A percentile compares a stretch with the other conserved stretches of the same genome.
These are phyloP conservation scores for Belonocnema kinseyi DNA, from an alignment of 1,140 invertebrate species.

Conservation along the genomic window DNA sequence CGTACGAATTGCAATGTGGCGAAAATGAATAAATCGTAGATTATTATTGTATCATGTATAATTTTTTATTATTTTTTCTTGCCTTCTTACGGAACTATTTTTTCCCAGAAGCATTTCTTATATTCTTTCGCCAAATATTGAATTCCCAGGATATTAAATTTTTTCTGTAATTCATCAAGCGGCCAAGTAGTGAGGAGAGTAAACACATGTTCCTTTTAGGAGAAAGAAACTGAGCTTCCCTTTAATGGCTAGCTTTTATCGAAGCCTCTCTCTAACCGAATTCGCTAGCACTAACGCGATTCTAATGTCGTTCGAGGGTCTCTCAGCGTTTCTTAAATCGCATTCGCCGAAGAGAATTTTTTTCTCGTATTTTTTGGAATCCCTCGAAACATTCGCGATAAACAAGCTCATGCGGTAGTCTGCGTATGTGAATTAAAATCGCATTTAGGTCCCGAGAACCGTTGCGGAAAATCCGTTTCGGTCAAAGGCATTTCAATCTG, in stretches of 20 bases:
- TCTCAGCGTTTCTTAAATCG: slow-evolving; percentile 16
- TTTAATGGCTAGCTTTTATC: slow-evolving; percentile 28
- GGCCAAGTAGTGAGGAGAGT: not conserved
- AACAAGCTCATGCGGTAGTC: slow-evolving; percentile 23
- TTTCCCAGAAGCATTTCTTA: not conserved
- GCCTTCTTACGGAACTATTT: no score
- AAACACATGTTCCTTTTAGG: slow-evolving; percentile 1
- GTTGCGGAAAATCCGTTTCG: slow-evolving; percentile 13
- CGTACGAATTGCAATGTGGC: no score
- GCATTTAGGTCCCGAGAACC: slow-evolving; percentile 37
- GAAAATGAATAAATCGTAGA: no score
- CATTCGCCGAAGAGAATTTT: not conserved
- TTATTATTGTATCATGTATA: no score
- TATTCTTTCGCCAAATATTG: slow-evolving; percentile 8
- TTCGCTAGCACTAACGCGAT: slow-evolving; percentile 48
- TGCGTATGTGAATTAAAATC: slow-evolving; percentile 39
- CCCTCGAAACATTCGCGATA: slow-evolving; percentile 12
- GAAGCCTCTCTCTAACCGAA: slow-evolving; percentile 10
- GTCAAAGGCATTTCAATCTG: slow-evolving; percentile 29
- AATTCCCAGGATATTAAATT: not conserved
- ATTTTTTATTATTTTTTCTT: no score
- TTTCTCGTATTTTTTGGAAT: slow-evolving; percentile 11
- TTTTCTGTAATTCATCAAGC: not conserved
- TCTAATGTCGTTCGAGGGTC: slow-evolving; percentile 47
- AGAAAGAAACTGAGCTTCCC: slow-evolving; percentile 12